Percentiles rank a stretch among this genome's conserved stretches.
These are phyloP conservation scores for Petrolisthes manimaculis DNA, from an alignment of 2,888 invertebrate genomes.

Conservation along the genomic window DNA sequence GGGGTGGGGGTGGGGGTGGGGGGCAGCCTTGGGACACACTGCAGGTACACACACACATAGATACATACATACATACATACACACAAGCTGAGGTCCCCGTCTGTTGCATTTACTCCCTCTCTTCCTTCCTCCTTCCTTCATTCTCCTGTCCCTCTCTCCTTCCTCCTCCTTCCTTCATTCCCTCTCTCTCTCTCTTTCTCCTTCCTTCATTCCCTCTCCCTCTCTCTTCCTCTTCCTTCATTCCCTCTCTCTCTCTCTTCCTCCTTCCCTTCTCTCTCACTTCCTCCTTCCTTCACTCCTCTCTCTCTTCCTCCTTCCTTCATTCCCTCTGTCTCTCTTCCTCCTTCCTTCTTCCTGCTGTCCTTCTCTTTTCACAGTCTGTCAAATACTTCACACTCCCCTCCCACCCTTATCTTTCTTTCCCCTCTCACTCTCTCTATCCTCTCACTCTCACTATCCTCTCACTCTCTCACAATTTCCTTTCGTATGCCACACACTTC, in stretches of 20 bases:
- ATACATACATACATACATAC: constrained; percentile 5
- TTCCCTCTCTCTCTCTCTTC: background rate
- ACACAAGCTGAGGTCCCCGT: background rate
- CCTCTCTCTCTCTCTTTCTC: constrained; percentile 30
- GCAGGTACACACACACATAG: constrained; percentile 17
- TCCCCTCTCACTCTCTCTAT: background rate
- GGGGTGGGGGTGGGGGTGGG: background rate
- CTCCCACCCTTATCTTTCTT: background rate
- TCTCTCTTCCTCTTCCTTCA: background rate
- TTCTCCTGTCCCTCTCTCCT: background rate
- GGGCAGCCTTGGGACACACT: background rate
- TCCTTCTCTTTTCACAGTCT: background rate
- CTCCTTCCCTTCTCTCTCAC: background rate
- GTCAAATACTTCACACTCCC: background rate
- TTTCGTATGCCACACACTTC: background rate
- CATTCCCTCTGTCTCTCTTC: background rate
- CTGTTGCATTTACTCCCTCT: background rate
- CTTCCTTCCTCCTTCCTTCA: background rate
- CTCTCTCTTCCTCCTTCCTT: background rate
- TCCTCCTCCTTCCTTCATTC: constrained; percentile 27
- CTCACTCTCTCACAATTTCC: background rate
- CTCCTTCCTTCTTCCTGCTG: background rate
- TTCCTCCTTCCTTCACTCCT: background rate
- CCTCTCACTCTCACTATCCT: background rate
- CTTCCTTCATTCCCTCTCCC: constrained; percentile 12